A percentile compares a stretch with the other conserved stretches of the same genome.
These are phyloP conservation scores for Criorhina ranunculi DNA, from an alignment of 2,888 invertebrate species.

Conservation along the genomic window DNA sequence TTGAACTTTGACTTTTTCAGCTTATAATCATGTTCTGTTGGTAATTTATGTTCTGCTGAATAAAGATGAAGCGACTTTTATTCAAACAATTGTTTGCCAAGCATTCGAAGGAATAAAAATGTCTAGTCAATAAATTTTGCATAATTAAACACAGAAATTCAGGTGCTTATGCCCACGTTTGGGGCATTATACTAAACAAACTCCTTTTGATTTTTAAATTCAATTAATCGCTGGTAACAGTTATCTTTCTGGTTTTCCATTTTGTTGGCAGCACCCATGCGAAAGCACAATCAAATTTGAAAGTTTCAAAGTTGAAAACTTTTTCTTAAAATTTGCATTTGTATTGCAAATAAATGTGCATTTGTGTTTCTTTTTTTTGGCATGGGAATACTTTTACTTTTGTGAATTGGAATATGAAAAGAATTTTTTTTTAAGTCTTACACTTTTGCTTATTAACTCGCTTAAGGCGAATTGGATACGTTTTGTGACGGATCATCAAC, in stretches of 20 bases:
- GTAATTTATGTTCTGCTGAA: conserved; percentile 7
- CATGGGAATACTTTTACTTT: conserved; percentile 20
- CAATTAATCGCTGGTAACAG: conserved; percentile 17
- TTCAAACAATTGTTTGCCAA: conserved; percentile 11
- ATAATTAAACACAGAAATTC: conserved; percentile 38
- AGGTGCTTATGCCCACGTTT: conserved; percentile 32
- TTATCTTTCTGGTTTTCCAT: conserved; percentile 32
- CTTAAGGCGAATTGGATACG: too few species aligned
- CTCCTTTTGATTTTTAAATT: conserved; percentile 9
- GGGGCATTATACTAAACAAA: conserved; percentile 6
- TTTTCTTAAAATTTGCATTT: conserved; percentile 22
- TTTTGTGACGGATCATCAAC: too few species aligned
- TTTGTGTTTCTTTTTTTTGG: background rate
- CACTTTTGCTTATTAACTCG: too few species aligned
- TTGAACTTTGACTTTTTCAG: conserved; percentile 43
- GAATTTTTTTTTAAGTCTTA: background rate
- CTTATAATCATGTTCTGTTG: conserved; percentile 26
- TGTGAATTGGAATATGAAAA: background rate
- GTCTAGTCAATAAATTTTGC: conserved; percentile 34
- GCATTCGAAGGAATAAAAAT: conserved; percentile 9
- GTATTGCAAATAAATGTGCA: conserved; percentile 18
- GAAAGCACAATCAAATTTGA: conserved; percentile 21
- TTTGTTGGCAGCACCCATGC: conserved; percentile 1
- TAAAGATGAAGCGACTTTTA: conserved; percentile 17
- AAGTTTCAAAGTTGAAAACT: conserved; percentile 13